A percentile compares a stretch with the other conserved stretches of the same genome.
phyloP scores from a whole-genome alignment of 2,888 invertebrate genomes.

The Yponomeuta evonymella region DNA sequence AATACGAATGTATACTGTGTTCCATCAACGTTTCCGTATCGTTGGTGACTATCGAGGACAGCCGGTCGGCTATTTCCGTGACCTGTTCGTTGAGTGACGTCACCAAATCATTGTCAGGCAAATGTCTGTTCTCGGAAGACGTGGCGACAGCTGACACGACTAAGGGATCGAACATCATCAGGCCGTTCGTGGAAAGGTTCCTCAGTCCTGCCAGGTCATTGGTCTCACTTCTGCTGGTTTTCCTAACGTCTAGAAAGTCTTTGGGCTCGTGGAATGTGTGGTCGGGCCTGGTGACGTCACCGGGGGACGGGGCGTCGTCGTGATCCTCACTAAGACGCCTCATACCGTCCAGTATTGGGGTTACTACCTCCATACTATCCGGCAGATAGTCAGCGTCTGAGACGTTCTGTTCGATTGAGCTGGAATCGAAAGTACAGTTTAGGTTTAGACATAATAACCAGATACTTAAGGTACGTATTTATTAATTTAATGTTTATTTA shows the following conservation, averaged over 20 bases:
- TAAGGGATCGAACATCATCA: slow-evolving; percentile 70
- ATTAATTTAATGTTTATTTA: too few species aligned
- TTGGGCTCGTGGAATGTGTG: slow-evolving; percentile 54
- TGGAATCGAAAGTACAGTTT: slow-evolving; percentile 29
- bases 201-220: slow-evolving; percentile 56
- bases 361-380: slow-evolving; percentile 69
- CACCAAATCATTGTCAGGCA: slow-evolving; percentile 65
- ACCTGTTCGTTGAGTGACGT: slow-evolving; percentile 71
- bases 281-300: slow-evolving; percentile 22
- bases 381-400: slow-evolving; percentile 65
- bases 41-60: slow-evolving; percentile 57
- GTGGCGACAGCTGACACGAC: slow-evolving; percentile 58
- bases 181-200: slow-evolving; percentile 64
- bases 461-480: background rate
- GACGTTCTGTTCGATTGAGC: slow-evolving; percentile 58
- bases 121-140: slow-evolving; percentile 43
- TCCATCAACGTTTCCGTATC: slow-evolving; percentile 56
- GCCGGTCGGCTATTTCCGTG: slow-evolving; percentile 64
- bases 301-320: slow-evolving; percentile 32
- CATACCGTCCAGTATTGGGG: slow-evolving; percentile 65
- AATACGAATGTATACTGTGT: slow-evolving; percentile 59
- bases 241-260: slow-evolving; percentile 35
- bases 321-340: slow-evolving; percentile 47
- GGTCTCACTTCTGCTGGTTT: slow-evolving; percentile 54
- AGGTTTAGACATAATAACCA: background rate